Percentiles rank a stretch among this genome's conserved stretches.
These are phyloP conservation scores for Lordiphosa fenestrarum DNA, from an alignment of 2,888 invertebrate species.

Conservation along the genomic window DNA sequence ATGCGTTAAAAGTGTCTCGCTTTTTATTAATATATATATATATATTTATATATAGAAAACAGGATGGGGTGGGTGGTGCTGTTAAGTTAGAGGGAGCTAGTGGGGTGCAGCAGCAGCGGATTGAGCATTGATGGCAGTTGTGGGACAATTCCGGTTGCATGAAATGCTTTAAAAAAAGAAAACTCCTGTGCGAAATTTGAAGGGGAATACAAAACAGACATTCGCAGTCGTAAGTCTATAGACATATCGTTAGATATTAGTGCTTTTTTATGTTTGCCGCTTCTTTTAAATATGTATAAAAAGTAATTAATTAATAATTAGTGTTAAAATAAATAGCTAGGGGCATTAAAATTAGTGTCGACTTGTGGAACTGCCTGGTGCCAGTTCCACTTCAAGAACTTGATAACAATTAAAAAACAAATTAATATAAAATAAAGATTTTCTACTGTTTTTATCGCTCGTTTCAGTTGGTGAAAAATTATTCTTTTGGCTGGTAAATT, in stretches of 20 bases:
- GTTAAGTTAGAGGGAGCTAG: constrained; percentile 25
- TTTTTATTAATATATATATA: constrained; percentile 3
- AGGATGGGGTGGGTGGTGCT: constrained; percentile 19
- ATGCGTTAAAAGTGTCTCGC: constrained; percentile 16
- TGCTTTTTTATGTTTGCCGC: constrained; percentile 44
- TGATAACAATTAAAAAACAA: constrained; percentile 70
- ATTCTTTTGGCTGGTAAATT: constrained; percentile 31
- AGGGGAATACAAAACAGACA: constrained; percentile 22
- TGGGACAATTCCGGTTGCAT: neutral
- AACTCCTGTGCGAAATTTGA: constrained; percentile 26
- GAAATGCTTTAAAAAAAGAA: constrained; percentile 36
- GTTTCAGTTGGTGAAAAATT: constrained; percentile 8
- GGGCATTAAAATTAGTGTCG: constrained; percentile 72
- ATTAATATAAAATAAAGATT: constrained; percentile 69
- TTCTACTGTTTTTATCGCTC: constrained; percentile 42
- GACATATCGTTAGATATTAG: constrained; percentile 56
- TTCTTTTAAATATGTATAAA: constrained; percentile 64
- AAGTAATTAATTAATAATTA: constrained; percentile 68
- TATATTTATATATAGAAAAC: constrained; percentile 2
- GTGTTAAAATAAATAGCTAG: constrained; percentile 72
- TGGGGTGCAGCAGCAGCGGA: constrained; percentile 21
- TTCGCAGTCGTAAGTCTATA: constrained; percentile 40
- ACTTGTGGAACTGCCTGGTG: constrained; percentile 48
- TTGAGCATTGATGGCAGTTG: constrained; percentile 43
- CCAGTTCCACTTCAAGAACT: constrained; percentile 61